These are phyloP conservation scores for Suillia variegata DNA, from an alignment of 2,888 invertebrate species.

Conservation along the genomic window DNA sequence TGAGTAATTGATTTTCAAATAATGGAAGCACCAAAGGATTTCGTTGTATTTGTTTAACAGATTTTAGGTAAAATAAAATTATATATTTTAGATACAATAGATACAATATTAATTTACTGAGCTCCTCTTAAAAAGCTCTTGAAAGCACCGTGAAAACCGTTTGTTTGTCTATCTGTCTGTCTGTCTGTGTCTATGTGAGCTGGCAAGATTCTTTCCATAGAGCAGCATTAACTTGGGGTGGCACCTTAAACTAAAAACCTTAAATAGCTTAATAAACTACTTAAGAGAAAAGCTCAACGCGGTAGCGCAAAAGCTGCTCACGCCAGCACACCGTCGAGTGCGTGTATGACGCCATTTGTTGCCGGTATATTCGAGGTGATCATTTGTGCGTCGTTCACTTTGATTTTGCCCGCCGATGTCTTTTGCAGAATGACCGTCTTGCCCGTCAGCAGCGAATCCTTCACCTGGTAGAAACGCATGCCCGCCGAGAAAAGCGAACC, in stretches of 20 bases:
- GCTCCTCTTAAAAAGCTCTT: constrained; percentile 20
- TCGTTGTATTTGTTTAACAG: constrained; percentile 25
- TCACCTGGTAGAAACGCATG: constrained; percentile 85
- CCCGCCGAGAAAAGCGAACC: constrained; percentile 84
- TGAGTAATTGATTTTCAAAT: background rate
- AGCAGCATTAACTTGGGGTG: background rate
- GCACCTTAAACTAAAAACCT: too few relatives aligned
- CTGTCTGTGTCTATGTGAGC: too few relatives aligned
- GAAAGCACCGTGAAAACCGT: constrained; percentile 28
- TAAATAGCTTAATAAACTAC: too few relatives aligned
- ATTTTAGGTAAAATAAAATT: too few relatives aligned
- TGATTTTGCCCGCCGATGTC: constrained; percentile 75
- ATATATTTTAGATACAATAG: too few relatives aligned
- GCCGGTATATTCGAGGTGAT: constrained; percentile 85
- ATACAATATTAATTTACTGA: constrained; percentile 12
- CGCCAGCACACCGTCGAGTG: constrained; percentile 73
- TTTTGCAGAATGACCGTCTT: constrained; percentile 81
- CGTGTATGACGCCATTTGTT: constrained; percentile 87
- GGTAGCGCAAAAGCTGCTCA: constrained; percentile 33
- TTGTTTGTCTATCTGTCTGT: too few relatives aligned
- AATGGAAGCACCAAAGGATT: constrained; percentile 48
- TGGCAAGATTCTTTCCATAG: background rate
- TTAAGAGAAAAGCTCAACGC: background rate
- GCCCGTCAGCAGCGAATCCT: constrained; percentile 76
- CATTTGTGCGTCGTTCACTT: constrained; percentile 82